Percentiles rank a stretch among this genome's conserved stretches.
phyloP scores from a whole-genome alignment of 2,888 invertebrate species.

The Gonocerus acuteangulatus region DNA sequence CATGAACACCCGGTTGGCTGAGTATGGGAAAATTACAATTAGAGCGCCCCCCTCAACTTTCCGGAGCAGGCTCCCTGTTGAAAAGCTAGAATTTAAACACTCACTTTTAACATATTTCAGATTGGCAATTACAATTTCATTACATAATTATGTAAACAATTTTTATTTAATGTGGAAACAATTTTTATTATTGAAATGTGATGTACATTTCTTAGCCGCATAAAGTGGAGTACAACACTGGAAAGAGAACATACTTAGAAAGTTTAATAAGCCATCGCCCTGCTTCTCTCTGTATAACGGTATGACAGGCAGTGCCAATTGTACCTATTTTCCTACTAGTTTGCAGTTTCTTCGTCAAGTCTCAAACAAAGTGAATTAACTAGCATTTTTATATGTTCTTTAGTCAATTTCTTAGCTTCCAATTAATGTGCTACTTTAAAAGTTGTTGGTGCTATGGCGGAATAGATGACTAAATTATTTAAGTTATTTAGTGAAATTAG shows the following conservation, averaged over 20 bases:
- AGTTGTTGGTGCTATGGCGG: slow-evolving; percentile 19
- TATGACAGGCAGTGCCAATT: slow-evolving; percentile 29
- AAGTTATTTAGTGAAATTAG: background rate
- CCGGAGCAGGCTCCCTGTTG: no score
- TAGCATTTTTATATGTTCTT: background rate
- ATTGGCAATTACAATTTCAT: no score
- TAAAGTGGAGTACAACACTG: slow-evolving; percentile 13
- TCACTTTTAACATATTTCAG: no score
- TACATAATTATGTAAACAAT: no score
- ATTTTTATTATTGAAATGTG: no score
- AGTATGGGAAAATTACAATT: no score
- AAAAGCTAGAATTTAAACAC: no score
- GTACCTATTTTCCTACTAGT: slow-evolving; percentile 1
- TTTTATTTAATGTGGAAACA: no score
- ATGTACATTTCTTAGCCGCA: no score
- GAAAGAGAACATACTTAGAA: slow-evolving; percentile 23
- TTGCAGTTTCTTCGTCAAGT: background rate
- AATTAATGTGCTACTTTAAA: background rate
- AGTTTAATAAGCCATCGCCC: slow-evolving; percentile 35
- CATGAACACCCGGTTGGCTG: no score
- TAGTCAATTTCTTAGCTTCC: background rate
- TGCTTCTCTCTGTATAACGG: slow-evolving; percentile 34
- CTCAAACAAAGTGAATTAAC: background rate
- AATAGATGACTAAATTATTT: slow-evolving; percentile 18
- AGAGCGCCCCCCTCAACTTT: no score